Evolutionary conservation across 64 coral and sea anemone genomes (phyloP).

Genomic region (Montipora sp.): DNA sequence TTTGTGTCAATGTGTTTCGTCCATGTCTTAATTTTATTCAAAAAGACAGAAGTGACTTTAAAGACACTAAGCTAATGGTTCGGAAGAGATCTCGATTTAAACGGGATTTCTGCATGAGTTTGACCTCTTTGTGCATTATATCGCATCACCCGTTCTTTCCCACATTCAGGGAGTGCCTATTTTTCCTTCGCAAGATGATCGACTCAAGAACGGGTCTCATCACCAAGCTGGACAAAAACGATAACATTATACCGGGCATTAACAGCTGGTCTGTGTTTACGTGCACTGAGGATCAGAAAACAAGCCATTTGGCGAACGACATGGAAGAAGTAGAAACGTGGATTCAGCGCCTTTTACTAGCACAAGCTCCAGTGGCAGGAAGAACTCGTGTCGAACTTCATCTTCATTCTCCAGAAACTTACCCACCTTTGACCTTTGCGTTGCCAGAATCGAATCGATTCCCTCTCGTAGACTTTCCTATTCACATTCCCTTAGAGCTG

Average conservation of each 20-base stretch:
- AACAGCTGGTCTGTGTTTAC: constrained; percentile 98
- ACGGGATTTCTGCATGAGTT: constrained; percentile 91
- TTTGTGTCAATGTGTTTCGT: constrained; percentile 97
- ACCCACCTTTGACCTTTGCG: constrained; percentile 85
- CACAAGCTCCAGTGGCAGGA: constrained; percentile 80
- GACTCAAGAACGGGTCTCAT: constrained; percentile 77
- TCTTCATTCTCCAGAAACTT: constrained; percentile 54
- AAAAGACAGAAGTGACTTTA: constrained; percentile 67
- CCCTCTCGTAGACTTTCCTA: constrained; percentile 95
- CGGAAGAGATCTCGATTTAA: constrained; percentile 74
- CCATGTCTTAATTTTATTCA: constrained; percentile 81
- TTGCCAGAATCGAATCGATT: constrained; percentile 83
- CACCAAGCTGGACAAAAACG: constrained; percentile 81
- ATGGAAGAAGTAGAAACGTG: constrained; percentile 93
- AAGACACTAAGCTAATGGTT: constrained; percentile 42
- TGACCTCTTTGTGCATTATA: constrained; percentile 92
- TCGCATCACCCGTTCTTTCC: constrained; percentile 99
- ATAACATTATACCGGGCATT: constrained; percentile 79
- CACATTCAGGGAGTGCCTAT: constrained; percentile 97
- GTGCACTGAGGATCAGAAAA: constrained; percentile 92
- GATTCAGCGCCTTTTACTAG: constrained; percentile 85
- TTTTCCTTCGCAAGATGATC: constrained; percentile 93
- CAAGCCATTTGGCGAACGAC: constrained; percentile 74
- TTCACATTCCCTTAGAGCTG: constrained; percentile 95
- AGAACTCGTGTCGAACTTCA: constrained; percentile 87